Percentiles rank a stretch among this genome's conserved stretches.
phyloP scores from a whole-genome alignment of 1,140 invertebrate genomes.

The Lasaia peninsularis region DNA sequence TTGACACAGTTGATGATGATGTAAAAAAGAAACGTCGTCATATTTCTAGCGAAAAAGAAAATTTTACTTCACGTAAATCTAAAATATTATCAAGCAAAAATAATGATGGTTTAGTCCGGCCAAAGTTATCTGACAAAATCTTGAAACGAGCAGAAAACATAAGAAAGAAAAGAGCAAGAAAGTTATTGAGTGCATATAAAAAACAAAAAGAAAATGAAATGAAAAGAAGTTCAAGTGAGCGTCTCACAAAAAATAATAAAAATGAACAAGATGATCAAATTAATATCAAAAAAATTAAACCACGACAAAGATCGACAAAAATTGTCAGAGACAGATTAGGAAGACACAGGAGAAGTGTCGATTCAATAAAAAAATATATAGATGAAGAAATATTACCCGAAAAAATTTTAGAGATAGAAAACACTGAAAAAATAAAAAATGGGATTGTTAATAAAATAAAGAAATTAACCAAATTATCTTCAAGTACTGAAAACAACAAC shows the following conservation, averaged over 20 bases:
- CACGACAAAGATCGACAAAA: background rate
- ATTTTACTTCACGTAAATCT: constrained; percentile 11
- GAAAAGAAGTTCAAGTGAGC: background rate
- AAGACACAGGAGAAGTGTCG: constrained; percentile 33
- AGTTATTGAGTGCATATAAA: constrained; percentile 11
- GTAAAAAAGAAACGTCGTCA: constrained; percentile 3
- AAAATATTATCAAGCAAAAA: constrained; percentile 7
- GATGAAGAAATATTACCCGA: constrained; percentile 28
- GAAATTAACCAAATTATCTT: constrained; percentile 38
- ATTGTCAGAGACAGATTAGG: constrained; percentile 14
- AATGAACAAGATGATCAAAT: constrained; percentile 1
- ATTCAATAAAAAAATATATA: constrained; percentile 15
- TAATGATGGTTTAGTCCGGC: constrained; percentile 5
- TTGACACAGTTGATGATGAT: background rate
- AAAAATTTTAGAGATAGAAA: constrained; percentile 41
- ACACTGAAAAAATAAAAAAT: constrained; percentile 30
- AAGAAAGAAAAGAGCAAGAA: constrained; percentile 14
- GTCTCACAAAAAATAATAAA: background rate
- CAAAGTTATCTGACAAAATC: constrained; percentile 13
- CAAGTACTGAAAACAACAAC: constrained; percentile 28
- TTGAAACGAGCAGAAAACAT: background rate
- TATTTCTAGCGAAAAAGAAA: constrained; percentile 1
- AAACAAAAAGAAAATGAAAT: background rate
- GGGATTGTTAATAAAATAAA: constrained; percentile 46
- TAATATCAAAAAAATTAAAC: constrained; percentile 10